Conservation (phyloP, 2,113 vertebrate genomes). For the Cichladusa arquata region DNA sequence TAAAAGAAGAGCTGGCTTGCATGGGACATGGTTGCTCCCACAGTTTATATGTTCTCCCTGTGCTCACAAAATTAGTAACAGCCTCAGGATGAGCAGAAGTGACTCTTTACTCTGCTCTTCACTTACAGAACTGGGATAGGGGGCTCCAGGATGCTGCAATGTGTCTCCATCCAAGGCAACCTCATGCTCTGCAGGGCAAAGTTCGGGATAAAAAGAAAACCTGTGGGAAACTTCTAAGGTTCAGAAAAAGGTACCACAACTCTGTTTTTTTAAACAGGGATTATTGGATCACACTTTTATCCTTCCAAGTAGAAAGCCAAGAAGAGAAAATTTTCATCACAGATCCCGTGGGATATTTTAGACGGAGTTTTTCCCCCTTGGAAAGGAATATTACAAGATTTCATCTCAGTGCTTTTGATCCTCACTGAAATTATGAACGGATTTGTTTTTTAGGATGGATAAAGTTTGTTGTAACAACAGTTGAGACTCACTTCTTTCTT, state of each 20-base stretch:
- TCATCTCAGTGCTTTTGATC: neutral
- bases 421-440: neutral
- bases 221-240: neutral
- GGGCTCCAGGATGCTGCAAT: neutral
- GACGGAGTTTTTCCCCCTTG: neutral
- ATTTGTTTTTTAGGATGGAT: neutral
- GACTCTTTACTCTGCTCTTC: neutral
- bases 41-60: accelerated
- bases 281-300: neutral
- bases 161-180: neutral
- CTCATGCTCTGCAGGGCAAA: accelerated
- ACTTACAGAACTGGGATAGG: accelerated
- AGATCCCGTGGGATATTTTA: neutral
- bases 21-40: neutral
- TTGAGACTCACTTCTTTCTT: neutral
- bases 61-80: neutral
- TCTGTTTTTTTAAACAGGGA: neutral
- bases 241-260: neutral
- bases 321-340: neutral
- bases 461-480: neutral
- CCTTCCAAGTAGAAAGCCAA: neutral
- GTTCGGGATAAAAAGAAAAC: neutral
- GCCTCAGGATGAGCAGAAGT: neutral
- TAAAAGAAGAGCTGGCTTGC: neutral
- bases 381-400: neutral